Evolutionary conservation across 2,888 invertebrate genomes (phyloP).

Genomic region (Mayetiola destructor): DNA sequence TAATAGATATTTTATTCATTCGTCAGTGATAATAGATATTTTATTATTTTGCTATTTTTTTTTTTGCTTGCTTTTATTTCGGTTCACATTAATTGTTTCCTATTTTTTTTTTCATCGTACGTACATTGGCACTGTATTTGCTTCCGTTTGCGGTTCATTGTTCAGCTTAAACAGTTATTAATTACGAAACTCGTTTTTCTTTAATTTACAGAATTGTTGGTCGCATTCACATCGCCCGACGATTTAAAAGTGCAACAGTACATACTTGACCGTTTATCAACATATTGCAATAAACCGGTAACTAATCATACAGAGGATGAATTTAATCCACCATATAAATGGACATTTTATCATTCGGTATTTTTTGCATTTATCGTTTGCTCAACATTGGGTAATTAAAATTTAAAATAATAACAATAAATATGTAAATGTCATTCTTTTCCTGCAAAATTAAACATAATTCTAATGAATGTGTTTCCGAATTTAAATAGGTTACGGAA

Average conservation of each 20-base stretch:
- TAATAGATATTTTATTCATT: not conserved
- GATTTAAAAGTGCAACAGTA: constrained; percentile 27
- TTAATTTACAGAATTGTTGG: constrained; percentile 25
- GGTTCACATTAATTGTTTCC: not conserved
- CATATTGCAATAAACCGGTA: constrained; percentile 63
- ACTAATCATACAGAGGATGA: constrained; percentile 48
- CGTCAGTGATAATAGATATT: not conserved
- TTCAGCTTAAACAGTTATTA: not conserved
- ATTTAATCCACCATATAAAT: constrained; percentile 46
- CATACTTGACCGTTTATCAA: constrained; percentile 41
- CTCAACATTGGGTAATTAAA: constrained; percentile 42
- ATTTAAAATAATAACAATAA: no score
- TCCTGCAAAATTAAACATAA: not conserved
- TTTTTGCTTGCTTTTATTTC: not conserved
- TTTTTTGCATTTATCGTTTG: constrained; percentile 85
- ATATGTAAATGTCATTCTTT: no score
- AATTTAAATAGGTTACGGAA: constrained; percentile 85
- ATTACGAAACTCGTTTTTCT: not conserved
- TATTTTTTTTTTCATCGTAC: not conserved
- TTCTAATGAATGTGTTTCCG: not conserved
- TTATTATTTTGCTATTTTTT: not conserved
- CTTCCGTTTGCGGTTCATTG: not conserved
- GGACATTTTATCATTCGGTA: constrained; percentile 85
- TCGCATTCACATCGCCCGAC: constrained; percentile 27
- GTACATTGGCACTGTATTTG: not conserved